phyloP scores from a whole-genome alignment of 2,888 invertebrate genomes.

The Chaitophorus viminalis region DNA sequence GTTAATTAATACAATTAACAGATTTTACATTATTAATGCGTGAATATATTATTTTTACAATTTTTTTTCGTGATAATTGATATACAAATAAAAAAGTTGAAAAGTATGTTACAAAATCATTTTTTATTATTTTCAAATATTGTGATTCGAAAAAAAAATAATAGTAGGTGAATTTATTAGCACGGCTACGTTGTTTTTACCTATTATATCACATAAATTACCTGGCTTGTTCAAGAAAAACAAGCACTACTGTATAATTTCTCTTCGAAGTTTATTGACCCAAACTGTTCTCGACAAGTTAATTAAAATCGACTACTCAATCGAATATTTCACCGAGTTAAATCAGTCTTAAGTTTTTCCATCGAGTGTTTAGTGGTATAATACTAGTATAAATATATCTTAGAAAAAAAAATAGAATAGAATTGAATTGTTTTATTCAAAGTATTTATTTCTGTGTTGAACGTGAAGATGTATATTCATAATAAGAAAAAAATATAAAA shows the following conservation, averaged over 20 bases:
- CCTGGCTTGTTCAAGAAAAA: constrained; percentile 6
- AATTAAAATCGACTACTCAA: constrained; percentile 44
- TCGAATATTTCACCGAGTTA: constrained; percentile 42
- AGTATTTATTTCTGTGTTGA: background rate
- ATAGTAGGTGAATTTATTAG: background rate
- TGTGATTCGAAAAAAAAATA: background rate
- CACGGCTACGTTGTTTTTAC: constrained; percentile 1
- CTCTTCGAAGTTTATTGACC: constrained; percentile 20
- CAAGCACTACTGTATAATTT: constrained; percentile 18
- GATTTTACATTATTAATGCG: background rate
- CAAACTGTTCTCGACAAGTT: constrained; percentile 30
- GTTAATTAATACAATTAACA: background rate
- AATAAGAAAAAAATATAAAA: background rate
- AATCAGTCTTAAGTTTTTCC: constrained; percentile 23
- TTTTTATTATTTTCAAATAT: background rate
- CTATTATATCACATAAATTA: constrained; percentile 6
- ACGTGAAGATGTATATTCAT: background rate
- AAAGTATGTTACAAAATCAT: background rate
- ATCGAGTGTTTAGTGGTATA: background rate
- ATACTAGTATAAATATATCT: constrained; percentile 2
- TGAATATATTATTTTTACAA: background rate
- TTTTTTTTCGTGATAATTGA: background rate
- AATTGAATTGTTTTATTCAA: background rate
- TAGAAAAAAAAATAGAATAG: background rate
- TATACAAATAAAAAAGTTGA: background rate